Conservation (phyloP, 2,888 invertebrate genomes). For the Tenthredo distinguenda region DNA sequence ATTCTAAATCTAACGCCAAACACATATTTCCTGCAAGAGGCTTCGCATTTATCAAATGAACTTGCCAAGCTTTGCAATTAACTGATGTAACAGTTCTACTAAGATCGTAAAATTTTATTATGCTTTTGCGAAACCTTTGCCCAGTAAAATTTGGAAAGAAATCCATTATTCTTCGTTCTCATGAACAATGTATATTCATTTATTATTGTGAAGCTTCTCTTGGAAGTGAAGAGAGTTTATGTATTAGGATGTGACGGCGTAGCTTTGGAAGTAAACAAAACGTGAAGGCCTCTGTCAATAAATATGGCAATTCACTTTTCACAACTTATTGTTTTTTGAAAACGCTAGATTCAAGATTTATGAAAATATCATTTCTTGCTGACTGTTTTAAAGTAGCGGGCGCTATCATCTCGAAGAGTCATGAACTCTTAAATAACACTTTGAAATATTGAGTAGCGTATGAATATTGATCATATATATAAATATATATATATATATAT, state of each 20-base stretch:
- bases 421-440: constrained; percentile 41
- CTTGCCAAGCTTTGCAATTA: background rate
- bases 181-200: constrained; percentile 2
- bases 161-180: constrained; percentile 1
- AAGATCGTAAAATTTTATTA: background rate
- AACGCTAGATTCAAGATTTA: constrained; percentile 17
- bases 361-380: constrained; percentile 17
- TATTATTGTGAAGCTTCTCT: background rate
- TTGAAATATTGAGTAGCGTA: constrained; percentile 57
- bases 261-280: constrained; percentile 17
- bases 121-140: background rate
- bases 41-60: constrained; percentile 13
- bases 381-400: constrained; percentile 22
- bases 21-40: background rate
- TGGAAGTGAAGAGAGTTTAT: background rate
- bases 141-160: background rate
- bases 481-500: constrained; percentile 72
- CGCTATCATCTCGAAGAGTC: constrained; percentile 40
- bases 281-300: background rate
- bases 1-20: constrained; percentile 12
- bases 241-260: constrained; percentile 2
- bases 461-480: constrained; percentile 69
- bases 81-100: constrained; percentile 15
- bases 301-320: constrained; percentile 11
- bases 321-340: constrained; percentile 12